Base-by-base conservation (phyloP, 2,113 vertebrate species). In the Entelurus aequoreus region DNA sequence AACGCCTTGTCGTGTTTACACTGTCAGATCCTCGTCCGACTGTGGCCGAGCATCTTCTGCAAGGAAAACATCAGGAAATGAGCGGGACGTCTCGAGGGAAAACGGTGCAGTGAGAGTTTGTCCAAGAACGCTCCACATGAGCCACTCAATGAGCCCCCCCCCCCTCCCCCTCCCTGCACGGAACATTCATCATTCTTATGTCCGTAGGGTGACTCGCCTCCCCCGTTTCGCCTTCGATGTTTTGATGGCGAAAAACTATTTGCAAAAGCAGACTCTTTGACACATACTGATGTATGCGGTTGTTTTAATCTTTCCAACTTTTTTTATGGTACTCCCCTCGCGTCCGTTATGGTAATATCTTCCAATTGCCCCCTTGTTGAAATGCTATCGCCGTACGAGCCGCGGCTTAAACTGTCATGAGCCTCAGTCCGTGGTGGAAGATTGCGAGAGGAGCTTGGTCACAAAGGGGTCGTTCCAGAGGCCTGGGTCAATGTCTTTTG, bases 191-290 rank as follows among this genome's bases (percentile, higher is more conserved):
- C 84, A 85, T 66, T 71, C 63, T 60, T 62, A 57, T 81, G 80
- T 55, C 62, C 68, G 78, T 75, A 71, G 73, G 78, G 77, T 82
- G 74, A 71, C 60, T 73, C 79, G 77, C 78, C 80, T 79, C 69
- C 68, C 55, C 64, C 68, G 73, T 63, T 72, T 54, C 68, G 68
- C 64, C 79, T 89, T 89, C 90, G 84, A 89, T 86, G 87, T 86
- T 63, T 59, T 56, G 72, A 84, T 77, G 68, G 70, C 21, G 54
- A 65, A 77, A 63, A 54, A 59, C 74, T 79, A 76, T 85, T 77
- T 81, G 83, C 72, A 76, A 75, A 56, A 48, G 60, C 54, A n/a
- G 60, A 53, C 53, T 65, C 44, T 36, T 37, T 55, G 51, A 69
- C 47, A 57, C 63, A 69, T 53, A 47, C 75, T n/a, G 54, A 71